Evolutionary conservation across 2,888 invertebrate genomes (phyloP), one percentile per base, ranked within the genome.

Genomic region (Cryptus viduatorius): DNA sequence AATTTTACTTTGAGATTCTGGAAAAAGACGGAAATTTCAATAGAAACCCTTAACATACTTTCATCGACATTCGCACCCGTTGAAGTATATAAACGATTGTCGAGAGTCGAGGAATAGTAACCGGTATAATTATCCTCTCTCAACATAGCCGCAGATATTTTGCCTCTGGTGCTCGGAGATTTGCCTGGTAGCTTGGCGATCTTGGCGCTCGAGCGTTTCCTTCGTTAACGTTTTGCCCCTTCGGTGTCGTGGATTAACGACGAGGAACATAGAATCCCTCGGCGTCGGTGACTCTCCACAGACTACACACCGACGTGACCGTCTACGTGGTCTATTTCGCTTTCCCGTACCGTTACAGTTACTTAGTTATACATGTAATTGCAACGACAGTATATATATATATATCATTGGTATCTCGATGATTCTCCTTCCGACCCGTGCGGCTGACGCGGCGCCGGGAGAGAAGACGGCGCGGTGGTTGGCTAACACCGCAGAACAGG

Each of bases 181-280:
- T 37, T 8, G 37, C 8, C 5, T 37, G 8, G 37, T 24, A 24
- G 24, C n/a, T 46, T 65, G 76, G 71, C 65, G 82, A 82, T 82
- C 71, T 24, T 69, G 61, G 53, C 37, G 67, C 56, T 59, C 69
- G 59, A 81, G 80, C 69, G 59, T 72, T 81, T 83, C 73, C 79
- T 86, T 86, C 85, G 83, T 86, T 86, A 86, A 86, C 78, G 83
- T 83, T 37, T 86, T 81, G 56, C 85, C 81, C 37, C 37, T 4
- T 85, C 73, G 78, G 79, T 72, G 72, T 50, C n/a, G 81, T 37
- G 83, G 76, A 83, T 86, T 86, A 83, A 86, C 85, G 81, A 80
- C 83, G 75, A 81, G 83, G 81, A 86, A 81, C 77, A 53, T 77
- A 78, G 78, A 71, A 78, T 73, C 46, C 69, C 78, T 69, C 59